These are phyloP conservation scores for Melanotus villosus DNA, from an alignment of 2,888 invertebrate species.

Conservation along the genomic window DNA sequence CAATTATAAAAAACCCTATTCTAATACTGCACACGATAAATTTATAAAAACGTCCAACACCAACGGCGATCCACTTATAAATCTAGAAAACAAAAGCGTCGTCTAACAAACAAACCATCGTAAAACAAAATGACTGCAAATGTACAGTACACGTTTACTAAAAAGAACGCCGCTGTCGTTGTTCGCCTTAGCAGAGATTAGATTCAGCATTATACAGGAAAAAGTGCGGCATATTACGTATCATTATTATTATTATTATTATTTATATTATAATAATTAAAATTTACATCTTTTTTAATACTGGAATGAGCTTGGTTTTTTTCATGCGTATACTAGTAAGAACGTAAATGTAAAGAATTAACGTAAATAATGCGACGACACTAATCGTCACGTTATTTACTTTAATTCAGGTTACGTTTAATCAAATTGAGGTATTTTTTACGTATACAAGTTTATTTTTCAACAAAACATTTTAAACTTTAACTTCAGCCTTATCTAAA, in stretches of 20 bases:
- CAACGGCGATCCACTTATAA: slow-evolving; percentile 5
- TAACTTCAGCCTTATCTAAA: slow-evolving; percentile 38
- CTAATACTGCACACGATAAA: slow-evolving; percentile 56
- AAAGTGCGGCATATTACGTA: slow-evolving; percentile 47
- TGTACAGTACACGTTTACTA: background rate
- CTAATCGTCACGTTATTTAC: background rate
- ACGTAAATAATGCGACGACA: slow-evolving; percentile 1
- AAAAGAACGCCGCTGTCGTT: background rate
- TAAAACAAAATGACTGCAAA: background rate
- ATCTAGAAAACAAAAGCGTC: slow-evolving; percentile 20
- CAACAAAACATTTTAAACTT: slow-evolving; percentile 29
- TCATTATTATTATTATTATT: slow-evolving; percentile 45
- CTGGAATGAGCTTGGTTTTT: slow-evolving; percentile 66
- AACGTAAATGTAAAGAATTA: slow-evolving; percentile 36
- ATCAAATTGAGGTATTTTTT: slow-evolving; percentile 72
- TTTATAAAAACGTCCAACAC: slow-evolving; percentile 15
- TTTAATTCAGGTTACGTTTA: slow-evolving; percentile 33
- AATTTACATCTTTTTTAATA: slow-evolving; percentile 60
- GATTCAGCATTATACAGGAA: slow-evolving; percentile 35
- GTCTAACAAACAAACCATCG: slow-evolving; percentile 1
- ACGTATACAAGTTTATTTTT: slow-evolving; percentile 73
- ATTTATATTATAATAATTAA: slow-evolving; percentile 45
- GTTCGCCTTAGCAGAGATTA: slow-evolving; percentile 6
- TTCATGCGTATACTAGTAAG: slow-evolving; percentile 60
- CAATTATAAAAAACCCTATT: slow-evolving; percentile 45